Percentiles rank a stretch among this genome's conserved stretches.
These are phyloP conservation scores for Sphyrna mokarran DNA, from an alignment of 2,113 vertebrate genomes.

Conservation along the genomic window DNA sequence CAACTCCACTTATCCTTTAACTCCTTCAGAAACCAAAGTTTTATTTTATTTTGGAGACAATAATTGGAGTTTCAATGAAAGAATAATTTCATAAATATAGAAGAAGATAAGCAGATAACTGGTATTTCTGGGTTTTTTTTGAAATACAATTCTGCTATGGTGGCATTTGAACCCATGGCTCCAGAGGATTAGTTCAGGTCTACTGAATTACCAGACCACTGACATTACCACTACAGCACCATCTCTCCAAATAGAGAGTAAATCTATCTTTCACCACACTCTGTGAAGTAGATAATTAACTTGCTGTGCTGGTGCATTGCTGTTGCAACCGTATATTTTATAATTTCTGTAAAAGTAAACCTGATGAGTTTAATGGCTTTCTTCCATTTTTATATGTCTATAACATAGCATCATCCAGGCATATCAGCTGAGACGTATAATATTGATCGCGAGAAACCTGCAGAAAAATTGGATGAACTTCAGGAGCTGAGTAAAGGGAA, in stretches of 20 bases:
- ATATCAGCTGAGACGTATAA: conserved; percentile 56
- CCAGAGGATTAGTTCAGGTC: no score
- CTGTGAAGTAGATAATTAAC: neutral
- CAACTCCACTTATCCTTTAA: no score
- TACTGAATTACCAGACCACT: no score
- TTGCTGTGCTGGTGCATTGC: neutral
- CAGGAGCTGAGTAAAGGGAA: conserved; percentile 32
- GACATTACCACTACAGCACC: no score
- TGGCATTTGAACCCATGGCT: no score
- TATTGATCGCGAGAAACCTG: conserved; percentile 53
- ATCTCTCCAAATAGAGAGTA: neutral
- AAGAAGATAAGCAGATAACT: neutral
- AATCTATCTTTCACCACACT: neutral
- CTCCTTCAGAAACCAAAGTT: neutral
- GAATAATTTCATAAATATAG: neutral
- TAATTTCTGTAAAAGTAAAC: neutral
- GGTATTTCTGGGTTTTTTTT: neutral
- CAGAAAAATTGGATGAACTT: conserved; percentile 35
- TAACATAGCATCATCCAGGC: conserved; percentile 48
- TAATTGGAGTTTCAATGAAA: neutral
- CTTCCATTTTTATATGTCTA: neutral
- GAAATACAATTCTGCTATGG: no score
- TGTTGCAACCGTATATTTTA: neutral
- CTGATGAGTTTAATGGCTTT: neutral
- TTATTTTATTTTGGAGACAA: neutral